phyloP scores from a whole-genome alignment of 2,797 vertebrate species.

The Pipistrellus kuhlii region DNA sequence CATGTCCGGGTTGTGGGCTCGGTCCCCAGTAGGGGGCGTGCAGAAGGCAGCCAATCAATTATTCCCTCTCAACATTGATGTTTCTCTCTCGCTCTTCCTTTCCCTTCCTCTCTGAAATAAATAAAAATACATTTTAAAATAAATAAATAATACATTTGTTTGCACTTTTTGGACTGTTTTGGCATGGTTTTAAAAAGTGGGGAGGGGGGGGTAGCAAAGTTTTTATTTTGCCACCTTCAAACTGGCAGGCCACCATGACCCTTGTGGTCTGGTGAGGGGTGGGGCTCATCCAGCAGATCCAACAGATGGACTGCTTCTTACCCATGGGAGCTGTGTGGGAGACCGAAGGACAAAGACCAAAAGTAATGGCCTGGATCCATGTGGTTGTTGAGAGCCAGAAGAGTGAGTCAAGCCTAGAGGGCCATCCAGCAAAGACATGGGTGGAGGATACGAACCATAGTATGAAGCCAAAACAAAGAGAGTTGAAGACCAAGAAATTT shows the following conservation, averaged over 20 bases:
- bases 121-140: too few relatives aligned
- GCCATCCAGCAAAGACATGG: neutral
- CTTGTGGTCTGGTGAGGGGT: neutral
- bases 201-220: neutral
- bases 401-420: constrained; percentile 42
- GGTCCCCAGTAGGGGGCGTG: too few relatives aligned
- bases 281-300: neutral
- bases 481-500: constrained; percentile 44
- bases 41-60: too few relatives aligned
- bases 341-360: neutral
- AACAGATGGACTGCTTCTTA: neutral
- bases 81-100: too few relatives aligned
- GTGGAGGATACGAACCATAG: neutral
- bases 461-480: constrained; percentile 60
- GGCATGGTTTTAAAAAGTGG: neutral
- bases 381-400: neutral
- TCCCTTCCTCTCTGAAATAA: too few relatives aligned
- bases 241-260: neutral
- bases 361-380: neutral
- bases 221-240: constrained; percentile 15
- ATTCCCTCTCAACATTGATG: too few relatives aligned
- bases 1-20: too few relatives aligned
- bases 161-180: neutral
- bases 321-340: neutral
- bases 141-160: neutral